Evolutionary conservation across 2,113 vertebrate genomes (phyloP), one percentile per base, ranked within the genome.

Genomic region (Erythrolamprus reginae): DNA sequence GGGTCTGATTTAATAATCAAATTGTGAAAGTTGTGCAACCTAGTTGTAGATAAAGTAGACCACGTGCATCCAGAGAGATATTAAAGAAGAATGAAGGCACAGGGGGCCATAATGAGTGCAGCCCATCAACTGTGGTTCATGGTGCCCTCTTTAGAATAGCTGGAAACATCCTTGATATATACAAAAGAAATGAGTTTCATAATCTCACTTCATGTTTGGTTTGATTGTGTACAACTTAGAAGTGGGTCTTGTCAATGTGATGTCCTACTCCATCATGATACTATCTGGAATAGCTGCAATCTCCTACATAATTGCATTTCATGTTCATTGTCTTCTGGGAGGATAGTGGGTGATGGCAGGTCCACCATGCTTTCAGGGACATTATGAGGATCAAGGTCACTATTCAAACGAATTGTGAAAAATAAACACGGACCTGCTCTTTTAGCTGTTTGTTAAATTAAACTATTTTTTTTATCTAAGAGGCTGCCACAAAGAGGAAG

Each of bases 301-400:
- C 56, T 3, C 24, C 26, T 28, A 58, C 7, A 58, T 58, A 58
- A 28, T 58, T 58, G 24, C 17, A 82, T 82, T 38, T 82, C 15
- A 38, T 82, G 70, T 21, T 21, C 33, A 42, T 42, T 82, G 2
- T 19, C 33, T n/a, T 45, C 28, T 45, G 5, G 12, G 6, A 23
- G 48, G 13, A 26, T 12, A 1, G 58, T 28, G 58, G 10, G 10
- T 55, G 3, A 1, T 10, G 24, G 56, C 24, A 58, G 10, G 28
- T 61, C 10, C 26, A 4, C 58, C 10, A 28, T 28, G 26, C 58
- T 61, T 61, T 61, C 26, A 28, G 58, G 58, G 86, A 93, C 92
- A 85, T 89, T 86, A 92, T 93, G 92, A 77, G 90, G 92, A 86
- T 3, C 58, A 23, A 86, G 65, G 85, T 93, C 93, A 89, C 86